These are phyloP conservation scores for Megaustenia siamemsis DNA, from an alignment of 2,888 invertebrate species.

Conservation along the genomic window DNA sequence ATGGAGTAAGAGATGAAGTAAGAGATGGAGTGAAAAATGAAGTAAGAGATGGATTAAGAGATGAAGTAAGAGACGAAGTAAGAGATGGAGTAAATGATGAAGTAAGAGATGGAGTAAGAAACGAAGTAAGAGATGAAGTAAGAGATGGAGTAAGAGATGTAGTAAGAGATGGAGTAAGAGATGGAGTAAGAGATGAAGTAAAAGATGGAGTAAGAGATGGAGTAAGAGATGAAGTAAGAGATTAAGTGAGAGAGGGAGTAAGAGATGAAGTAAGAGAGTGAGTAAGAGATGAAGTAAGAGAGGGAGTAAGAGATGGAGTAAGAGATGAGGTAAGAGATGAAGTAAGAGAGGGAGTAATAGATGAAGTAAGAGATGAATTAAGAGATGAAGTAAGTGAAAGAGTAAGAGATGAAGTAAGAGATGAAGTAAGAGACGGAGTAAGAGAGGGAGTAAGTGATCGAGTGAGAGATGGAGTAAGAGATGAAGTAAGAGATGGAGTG, in stretches of 20 bases:
- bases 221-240: background rate
- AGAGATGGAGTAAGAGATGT: no score
- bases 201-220: no score
- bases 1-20: no score
- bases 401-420: background rate
- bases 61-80: no score
- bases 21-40: no score
- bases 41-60: no score
- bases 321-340: background rate
- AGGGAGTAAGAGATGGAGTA: background rate
- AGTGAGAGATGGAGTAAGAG: background rate
- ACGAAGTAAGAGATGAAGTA: background rate
- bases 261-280: background rate
- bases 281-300: background rate
- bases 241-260: background rate
- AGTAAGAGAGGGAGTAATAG: background rate
- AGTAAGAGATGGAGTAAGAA: background rate
- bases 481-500: background rate
- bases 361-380: background rate
- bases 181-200: no score
- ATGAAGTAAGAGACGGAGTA: no score
- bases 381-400: background rate
- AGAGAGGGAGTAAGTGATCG: no score
- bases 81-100: no score
- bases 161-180: no score